Percentiles rank a stretch among this genome's conserved stretches.
Conservation (phyloP, 1,140 invertebrate genomes). For the Sminthurides bifidus region DNA sequence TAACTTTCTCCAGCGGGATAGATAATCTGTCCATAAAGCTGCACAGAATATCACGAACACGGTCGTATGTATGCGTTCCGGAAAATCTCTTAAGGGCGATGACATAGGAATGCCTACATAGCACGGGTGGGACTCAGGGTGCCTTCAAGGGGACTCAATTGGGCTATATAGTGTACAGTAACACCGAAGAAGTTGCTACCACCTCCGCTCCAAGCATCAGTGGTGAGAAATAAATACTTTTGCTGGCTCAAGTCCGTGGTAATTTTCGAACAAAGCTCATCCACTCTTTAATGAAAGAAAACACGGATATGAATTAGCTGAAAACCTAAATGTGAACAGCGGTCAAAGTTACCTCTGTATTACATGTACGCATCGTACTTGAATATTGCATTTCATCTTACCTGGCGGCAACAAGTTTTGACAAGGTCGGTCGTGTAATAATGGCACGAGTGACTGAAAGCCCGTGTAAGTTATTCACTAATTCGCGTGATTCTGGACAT, state of each 20-base stretch:
- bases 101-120: not conserved
- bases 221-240: not conserved
- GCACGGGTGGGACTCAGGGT: too few relatives aligned
- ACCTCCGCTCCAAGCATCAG: not conserved
- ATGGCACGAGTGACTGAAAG: not conserved
- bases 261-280: not conserved
- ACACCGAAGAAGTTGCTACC: not conserved
- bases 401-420: not conserved
- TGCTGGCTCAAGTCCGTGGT: not conserved
- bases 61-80: not conserved
- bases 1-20: not conserved
- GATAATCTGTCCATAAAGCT: not conserved
- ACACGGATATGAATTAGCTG: not conserved
- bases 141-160: not conserved
- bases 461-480: not conserved
- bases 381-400: not conserved
- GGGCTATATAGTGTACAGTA: not conserved
- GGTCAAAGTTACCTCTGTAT: not conserved
- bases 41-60: not conserved
- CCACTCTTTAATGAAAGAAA: not conserved
- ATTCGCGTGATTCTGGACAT: not conserved
- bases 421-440: not conserved
- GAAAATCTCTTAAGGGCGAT: not conserved
- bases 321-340: not conserved
- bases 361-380: not conserved